These are phyloP conservation scores for Myotis yumanensis DNA, from an alignment of 2,113 vertebrate genomes.

Conservation along the genomic window DNA sequence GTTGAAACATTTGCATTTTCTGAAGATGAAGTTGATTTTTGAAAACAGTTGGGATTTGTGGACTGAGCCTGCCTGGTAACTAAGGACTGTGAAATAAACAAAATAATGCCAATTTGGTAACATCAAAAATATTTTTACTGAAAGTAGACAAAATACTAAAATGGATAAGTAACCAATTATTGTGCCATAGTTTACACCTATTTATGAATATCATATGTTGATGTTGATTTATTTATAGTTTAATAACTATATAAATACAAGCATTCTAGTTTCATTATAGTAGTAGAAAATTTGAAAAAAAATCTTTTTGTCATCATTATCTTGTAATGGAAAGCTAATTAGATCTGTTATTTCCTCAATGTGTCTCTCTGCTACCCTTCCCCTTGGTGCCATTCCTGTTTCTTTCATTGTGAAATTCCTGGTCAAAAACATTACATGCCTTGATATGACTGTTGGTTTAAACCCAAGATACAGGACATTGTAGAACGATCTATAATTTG, in stretches of 20 bases:
- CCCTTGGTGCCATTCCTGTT: background rate
- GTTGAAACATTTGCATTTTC: conserved; percentile 59
- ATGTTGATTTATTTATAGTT: background rate
- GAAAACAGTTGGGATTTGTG: conserved; percentile 62
- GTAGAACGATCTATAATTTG: rapidly evolving
- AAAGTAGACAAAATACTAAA: conserved; percentile 25
- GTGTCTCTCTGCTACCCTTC: background rate
- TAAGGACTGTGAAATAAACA: conserved; percentile 64
- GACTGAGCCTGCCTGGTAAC: conserved; percentile 49
- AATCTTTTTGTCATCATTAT: background rate
- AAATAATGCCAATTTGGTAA: conserved; percentile 54
- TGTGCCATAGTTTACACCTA: background rate
- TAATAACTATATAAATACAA: background rate
- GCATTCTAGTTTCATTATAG: background rate
- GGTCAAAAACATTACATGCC: background rate
- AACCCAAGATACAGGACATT: background rate
- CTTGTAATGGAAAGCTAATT: background rate
- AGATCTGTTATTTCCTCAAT: background rate
- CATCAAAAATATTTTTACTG: conserved; percentile 42
- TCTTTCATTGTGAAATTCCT: background rate
- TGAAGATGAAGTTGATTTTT: conserved; percentile 42
- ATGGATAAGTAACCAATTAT: background rate
- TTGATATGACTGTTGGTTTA: background rate
- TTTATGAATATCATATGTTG: background rate
- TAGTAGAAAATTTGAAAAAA: background rate